Evolutionary conservation across 2,797 vertebrate genomes (phyloP), one percentile per base, ranked within the genome.

Genomic region (Sylvilagus floridanus): DNA sequence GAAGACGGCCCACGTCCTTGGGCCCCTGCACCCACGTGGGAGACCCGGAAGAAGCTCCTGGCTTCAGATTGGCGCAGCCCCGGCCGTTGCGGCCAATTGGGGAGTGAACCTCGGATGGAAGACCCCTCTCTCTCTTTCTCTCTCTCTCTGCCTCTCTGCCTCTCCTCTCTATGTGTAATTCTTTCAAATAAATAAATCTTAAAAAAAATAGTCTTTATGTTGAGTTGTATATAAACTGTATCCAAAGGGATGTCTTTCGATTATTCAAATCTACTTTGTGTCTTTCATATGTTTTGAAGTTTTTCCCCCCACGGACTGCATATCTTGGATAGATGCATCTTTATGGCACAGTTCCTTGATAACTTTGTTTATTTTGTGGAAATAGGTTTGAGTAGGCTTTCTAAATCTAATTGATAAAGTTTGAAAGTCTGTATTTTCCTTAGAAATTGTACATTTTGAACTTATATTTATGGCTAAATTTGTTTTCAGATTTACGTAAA

Each of bases 401-500:
- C 28, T 88, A 32, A 75, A 60, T 93, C 30, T 78, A 21, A 32
- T 32, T 42, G 32, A 7, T 63, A 32, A 42, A 14, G 88, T 72
- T 60, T 86, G 69, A 60, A 82, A 65, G 32, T 57, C 14, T 16
- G 6, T 81, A 22, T 35, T 66, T 81, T 79, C 6, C 0, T 24
- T 28, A 57, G 21, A 81, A 66, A 71, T 60, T 60, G 9, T 50
- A 57, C 17, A 66, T 52, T 22, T 73, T 71, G 63, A n/a, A 10
- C 42, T 47, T 47, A 47, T 47, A 47, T 47, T 47, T 47, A 47
- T 42, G 42, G 42, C 42, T 47, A 47, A 47, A 47, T 47, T 47
- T 47, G 42, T 76, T 88, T 91, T 75, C 42, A 30, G 13, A 54
- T 84, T 47, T 88, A 11, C 72, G 88, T 88, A 88, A 57, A 73